Evolutionary conservation across 2,888 invertebrate species (phyloP).

Genomic region (Thumatha senex): DNA sequence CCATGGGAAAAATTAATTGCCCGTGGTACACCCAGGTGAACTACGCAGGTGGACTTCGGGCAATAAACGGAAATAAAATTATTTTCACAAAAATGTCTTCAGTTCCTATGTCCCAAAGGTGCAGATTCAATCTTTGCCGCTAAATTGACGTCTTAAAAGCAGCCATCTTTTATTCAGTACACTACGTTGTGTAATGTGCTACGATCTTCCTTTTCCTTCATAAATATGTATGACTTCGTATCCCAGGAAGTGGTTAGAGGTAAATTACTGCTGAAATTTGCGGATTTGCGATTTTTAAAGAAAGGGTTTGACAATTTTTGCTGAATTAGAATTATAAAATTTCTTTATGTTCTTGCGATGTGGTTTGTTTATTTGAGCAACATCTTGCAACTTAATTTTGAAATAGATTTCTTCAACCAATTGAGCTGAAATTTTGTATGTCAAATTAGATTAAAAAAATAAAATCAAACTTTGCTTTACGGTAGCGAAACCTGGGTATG

Average conservation of each 20-base stretch:
- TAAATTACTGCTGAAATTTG: slow-evolving; percentile 2
- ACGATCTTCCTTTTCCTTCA: background rate
- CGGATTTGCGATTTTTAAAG: background rate
- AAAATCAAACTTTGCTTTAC: too few relatives aligned
- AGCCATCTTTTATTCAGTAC: slow-evolving; percentile 28
- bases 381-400: too few relatives aligned
- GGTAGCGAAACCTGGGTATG: too few relatives aligned
- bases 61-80: background rate
- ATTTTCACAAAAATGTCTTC: too few relatives aligned
- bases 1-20: too few relatives aligned
- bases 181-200: slow-evolving; percentile 10
- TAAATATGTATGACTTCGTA: slow-evolving; percentile 3
- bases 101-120: background rate
- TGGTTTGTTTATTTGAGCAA: background rate
- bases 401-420: too few relatives aligned
- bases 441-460: too few relatives aligned
- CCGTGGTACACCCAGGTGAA: too few relatives aligned
- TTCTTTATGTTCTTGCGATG: too few relatives aligned
- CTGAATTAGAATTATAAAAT: too few relatives aligned
- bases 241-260: slow-evolving; percentile 2
- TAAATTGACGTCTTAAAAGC: slow-evolving; percentile 14
- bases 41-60: too few relatives aligned
- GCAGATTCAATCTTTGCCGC: slow-evolving; percentile 11
- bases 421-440: too few relatives aligned
- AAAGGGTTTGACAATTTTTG: background rate